Base-by-base conservation (phyloP, 2,113 vertebrate species). In the Furnarius figulus region DNA sequence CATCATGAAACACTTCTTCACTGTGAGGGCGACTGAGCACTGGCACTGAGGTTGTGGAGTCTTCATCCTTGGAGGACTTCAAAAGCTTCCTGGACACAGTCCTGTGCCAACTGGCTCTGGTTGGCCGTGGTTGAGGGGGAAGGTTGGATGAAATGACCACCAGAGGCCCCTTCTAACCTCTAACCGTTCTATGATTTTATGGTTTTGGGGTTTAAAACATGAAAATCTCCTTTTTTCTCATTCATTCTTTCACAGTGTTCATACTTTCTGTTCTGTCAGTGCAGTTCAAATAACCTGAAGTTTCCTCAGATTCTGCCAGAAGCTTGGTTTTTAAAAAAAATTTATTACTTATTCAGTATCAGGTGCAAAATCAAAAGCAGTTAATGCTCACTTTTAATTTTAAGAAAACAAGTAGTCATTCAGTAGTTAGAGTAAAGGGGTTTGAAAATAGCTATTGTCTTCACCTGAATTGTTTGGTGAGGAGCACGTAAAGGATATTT, bases 1-100 rank as follows among this genome's bases (percentile, higher is more conserved):
- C 39, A 53, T 27, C 46, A 53, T 20, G 17, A 8, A 12, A 12
- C 30, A 2, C 0, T 19, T 75, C 37, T 0, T 10, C 46, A 18
- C 30, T 61, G 12, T 39, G 53, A 25, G 19, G 14, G 8, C 67
- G 33, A n/a, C 15, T 0, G 2, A 73, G 14, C 33, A 39, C 53
- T 61, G 52, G 23, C 47, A 35, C 20, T 27, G 40, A 55, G 40
- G 24, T 25, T 62, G 27, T 18, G 20, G n/a, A 61, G 17, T 55
- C 39, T 68, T 30, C 25, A 19, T 47, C 12, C 47, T 35, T 16
- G 33, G 40, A 31, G 35, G 35, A 39, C 1, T 0, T 79, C 44
- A 22, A 7, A 83, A 83, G 39, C 7, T 10, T 2, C 7, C 49
- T 82, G 66, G 6, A n/a, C 27, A 6, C 0, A 5, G n/a, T 63